A percentile compares a stretch with the other conserved stretches of the same genome.
Conservation (phyloP, 2,797 vertebrate genomes). For the Sternarchorhynchus goeldii region DNA sequence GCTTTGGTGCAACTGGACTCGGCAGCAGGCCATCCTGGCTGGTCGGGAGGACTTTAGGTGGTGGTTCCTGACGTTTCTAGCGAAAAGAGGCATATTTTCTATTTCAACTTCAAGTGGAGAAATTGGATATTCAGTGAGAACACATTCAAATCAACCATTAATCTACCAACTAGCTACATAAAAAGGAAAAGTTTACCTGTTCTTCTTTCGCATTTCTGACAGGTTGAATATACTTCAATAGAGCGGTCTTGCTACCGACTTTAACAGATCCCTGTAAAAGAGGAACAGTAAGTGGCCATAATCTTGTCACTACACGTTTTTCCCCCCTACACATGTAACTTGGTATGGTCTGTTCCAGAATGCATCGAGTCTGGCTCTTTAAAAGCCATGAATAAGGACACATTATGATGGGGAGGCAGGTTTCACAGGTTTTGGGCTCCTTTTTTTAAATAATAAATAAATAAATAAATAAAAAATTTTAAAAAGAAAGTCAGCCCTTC, state of each 20-base stretch:
- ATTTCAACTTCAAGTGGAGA: not conserved
- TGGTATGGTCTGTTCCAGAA: constrained; percentile 40
- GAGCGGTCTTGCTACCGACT: constrained; percentile 77
- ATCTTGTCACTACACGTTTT: not conserved
- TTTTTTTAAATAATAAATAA: not conserved
- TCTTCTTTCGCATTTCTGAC: constrained; percentile 65
- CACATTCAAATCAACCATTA: not conserved
- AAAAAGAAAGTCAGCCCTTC: not conserved
- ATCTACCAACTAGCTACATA: not conserved
- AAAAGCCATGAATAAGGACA: constrained; percentile 11
- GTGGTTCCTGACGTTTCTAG: constrained; percentile 61
- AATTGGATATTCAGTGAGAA: not conserved
- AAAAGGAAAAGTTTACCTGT: constrained; percentile 63
- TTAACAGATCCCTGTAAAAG: constrained; percentile 80
- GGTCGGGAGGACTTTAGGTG: constrained; percentile 61
- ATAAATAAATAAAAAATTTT: too few species aligned
- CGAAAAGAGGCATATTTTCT: constrained; percentile 2
- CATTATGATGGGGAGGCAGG: not conserved
- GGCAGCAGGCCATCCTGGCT: constrained; percentile 65
- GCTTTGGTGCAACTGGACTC: constrained; percentile 59
- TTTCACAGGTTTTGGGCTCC: constrained; percentile 20
- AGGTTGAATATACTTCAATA: constrained; percentile 76
- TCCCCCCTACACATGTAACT: constrained; percentile 13
- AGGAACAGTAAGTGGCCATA: constrained; percentile 26
- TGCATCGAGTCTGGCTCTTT: constrained; percentile 3